A percentile compares a stretch with the other conserved stretches of the same genome.
These are phyloP conservation scores for Thymelicus sylvestris DNA, from an alignment of 2,888 invertebrate species.

Conservation along the genomic window DNA sequence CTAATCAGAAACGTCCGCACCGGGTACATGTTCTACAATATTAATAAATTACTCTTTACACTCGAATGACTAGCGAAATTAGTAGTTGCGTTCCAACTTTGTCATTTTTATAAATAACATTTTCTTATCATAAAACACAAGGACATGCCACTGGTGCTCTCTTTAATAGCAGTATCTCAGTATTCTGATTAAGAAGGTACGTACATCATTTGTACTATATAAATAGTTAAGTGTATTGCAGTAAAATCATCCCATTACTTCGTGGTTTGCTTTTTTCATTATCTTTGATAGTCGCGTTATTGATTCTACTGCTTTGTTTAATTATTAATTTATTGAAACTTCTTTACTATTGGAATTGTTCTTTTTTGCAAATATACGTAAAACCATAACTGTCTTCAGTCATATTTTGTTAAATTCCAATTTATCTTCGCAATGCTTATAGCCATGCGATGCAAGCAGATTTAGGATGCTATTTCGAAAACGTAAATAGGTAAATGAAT, in stretches of 20 bases:
- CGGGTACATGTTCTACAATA: constrained; percentile 6
- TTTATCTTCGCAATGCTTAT: too few relatives aligned
- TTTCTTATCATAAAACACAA: constrained; percentile 68
- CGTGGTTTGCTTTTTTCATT: not conserved
- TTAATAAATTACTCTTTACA: constrained; percentile 12
- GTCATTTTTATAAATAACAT: constrained; percentile 67
- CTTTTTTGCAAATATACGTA: too few relatives aligned
- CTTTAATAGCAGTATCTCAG: constrained; percentile 18
- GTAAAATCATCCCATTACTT: not conserved
- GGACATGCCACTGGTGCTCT: constrained; percentile 63
- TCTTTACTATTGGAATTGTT: too few relatives aligned
- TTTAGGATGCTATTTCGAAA: too few relatives aligned
- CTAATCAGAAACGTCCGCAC: not conserved
- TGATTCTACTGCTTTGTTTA: too few relatives aligned
- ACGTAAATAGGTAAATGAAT: too few relatives aligned
- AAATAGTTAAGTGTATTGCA: not conserved
- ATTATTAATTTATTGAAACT: too few relatives aligned
- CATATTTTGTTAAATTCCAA: too few relatives aligned
- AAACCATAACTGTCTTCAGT: too few relatives aligned
- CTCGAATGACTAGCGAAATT: constrained; percentile 23
- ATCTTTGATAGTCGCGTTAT: not conserved
- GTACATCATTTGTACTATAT: not conserved
- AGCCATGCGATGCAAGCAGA: too few relatives aligned
- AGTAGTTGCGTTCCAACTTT: constrained; percentile 41
- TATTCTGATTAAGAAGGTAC: constrained; percentile 4